phyloP scores from a whole-genome alignment of 2,113 vertebrate genomes.

The Colaptes auratus region DNA sequence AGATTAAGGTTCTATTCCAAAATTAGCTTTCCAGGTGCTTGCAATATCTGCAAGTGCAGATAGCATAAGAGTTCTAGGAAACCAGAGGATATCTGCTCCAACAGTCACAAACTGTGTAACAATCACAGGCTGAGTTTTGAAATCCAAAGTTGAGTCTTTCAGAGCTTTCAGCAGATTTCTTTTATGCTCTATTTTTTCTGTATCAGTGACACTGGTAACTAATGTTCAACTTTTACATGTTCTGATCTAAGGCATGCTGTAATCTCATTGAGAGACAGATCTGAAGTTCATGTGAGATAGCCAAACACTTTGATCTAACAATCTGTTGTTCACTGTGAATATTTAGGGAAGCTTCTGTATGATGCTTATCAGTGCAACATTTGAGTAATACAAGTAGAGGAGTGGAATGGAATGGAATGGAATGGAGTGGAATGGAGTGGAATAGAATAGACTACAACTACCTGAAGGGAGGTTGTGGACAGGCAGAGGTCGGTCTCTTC shows the following conservation, averaged over 20 bases:
- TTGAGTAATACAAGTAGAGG: neutral
- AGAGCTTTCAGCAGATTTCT: neutral
- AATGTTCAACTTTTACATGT: neutral
- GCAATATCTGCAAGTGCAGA: neutral
- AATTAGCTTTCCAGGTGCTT: neutral
- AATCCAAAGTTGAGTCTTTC: neutral
- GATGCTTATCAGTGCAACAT: neutral
- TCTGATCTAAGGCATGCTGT: neutral
- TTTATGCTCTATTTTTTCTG: neutral
- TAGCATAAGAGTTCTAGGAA: neutral
- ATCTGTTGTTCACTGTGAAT: neutral
- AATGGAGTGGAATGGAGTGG: too few relatives aligned
- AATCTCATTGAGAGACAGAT: neutral
- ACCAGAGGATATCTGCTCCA: neutral
- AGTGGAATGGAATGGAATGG: too few relatives aligned
- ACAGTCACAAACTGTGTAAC: rapidly evolving
- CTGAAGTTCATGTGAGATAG: neutral
- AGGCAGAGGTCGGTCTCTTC: too few relatives aligned
- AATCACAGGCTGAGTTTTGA: neutral
- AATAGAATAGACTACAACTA: too few relatives aligned
- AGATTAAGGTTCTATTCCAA: neutral
- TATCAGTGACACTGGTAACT: neutral
- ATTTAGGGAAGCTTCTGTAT: neutral
- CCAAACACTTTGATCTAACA: neutral
- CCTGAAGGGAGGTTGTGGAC: too few relatives aligned